These are phyloP conservation scores for Pseudomyrmex sp. DNA, from an alignment of 1,140 invertebrate species.

Conservation along the genomic window DNA sequence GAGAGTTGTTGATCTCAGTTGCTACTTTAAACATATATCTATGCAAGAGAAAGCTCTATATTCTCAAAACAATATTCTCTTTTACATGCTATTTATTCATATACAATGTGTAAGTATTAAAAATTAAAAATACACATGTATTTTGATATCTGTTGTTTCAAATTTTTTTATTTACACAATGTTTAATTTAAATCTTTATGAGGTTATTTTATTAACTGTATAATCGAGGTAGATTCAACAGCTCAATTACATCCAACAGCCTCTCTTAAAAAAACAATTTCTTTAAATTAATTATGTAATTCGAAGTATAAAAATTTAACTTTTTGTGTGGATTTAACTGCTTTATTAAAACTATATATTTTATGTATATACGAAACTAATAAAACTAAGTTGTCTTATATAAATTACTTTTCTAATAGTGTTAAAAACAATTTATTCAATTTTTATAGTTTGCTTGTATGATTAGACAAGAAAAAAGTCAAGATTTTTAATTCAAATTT, in stretches of 20 bases:
- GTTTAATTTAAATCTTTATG: neutral
- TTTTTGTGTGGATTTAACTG: neutral
- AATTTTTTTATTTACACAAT: neutral
- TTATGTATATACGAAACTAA: neutral
- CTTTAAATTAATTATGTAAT: too few relatives aligned
- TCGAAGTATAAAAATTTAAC: neutral
- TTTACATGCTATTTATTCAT: neutral
- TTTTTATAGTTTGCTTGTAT: neutral
- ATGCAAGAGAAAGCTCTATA: neutral
- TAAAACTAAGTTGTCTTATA: slow-evolving; percentile 3
- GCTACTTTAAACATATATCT: neutral
- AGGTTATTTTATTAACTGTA: neutral
- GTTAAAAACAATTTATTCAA: neutral
- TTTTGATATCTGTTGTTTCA: neutral
- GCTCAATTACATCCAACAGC: neutral
- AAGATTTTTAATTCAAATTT: neutral
- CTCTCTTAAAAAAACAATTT: neutral
- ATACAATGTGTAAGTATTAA: neutral
- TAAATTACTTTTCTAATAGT: neutral
- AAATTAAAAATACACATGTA: neutral
- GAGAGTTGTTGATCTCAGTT: neutral
- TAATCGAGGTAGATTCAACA: slow-evolving; percentile 24
- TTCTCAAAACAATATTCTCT: neutral
- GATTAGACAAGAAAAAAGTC: neutral
- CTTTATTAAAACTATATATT: neutral